Evolutionary conservation across 2,888 invertebrate genomes (phyloP).

Genomic region (Drosophila mettleri): DNA sequence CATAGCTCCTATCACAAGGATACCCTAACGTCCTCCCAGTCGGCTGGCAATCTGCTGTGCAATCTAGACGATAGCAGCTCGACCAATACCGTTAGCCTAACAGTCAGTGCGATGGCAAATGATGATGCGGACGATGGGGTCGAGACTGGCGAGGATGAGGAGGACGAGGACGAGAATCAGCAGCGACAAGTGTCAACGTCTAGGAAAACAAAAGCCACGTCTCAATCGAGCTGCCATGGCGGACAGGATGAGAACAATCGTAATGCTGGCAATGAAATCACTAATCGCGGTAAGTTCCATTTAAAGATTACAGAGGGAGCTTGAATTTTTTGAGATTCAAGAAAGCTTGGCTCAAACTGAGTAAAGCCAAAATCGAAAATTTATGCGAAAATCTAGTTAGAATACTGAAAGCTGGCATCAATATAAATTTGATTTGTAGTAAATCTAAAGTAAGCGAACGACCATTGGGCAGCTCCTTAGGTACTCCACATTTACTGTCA

Average conservation of each 20-base stretch:
- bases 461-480: neutral
- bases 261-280: constrained; percentile 84
- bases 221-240: constrained; percentile 53
- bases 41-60: constrained; percentile 69
- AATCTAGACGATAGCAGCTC: constrained; percentile 58
- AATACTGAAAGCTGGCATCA: neutral
- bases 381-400: neutral
- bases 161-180: constrained; percentile 67
- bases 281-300: constrained; percentile 81
- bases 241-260: constrained; percentile 85
- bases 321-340: neutral
- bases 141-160: constrained; percentile 80
- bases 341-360: neutral
- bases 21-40: constrained; percentile 81
- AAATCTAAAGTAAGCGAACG: neutral
- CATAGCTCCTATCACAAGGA: constrained; percentile 85
- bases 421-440: constrained; percentile 2
- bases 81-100: constrained; percentile 33
- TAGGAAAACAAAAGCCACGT: constrained; percentile 60
- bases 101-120: constrained; percentile 46
- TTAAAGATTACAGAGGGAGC: too few species aligned
- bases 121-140: constrained; percentile 82
- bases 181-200: constrained; percentile 58
- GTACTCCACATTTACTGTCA: constrained; percentile 3
- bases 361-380: neutral